phyloP scores from a whole-genome alignment of 2,797 vertebrate genomes.

The Muscicapa striata region DNA sequence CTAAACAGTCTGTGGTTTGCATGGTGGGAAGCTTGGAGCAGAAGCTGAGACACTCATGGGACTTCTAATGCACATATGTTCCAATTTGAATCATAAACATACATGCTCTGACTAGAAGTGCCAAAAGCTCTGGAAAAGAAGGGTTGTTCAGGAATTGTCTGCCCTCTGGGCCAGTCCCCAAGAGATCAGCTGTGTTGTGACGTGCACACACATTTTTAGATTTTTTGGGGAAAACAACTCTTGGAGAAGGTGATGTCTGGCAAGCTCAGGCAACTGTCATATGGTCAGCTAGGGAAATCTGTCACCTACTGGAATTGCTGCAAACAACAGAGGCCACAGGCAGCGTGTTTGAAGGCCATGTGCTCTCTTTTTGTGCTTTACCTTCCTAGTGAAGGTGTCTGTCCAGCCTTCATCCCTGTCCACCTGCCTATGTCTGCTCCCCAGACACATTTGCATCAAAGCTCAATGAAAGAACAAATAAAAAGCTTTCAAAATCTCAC shows the following conservation, averaged over 20 bases:
- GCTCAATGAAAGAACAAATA: background rate
- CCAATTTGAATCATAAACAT: conserved; percentile 5
- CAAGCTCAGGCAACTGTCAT: background rate
- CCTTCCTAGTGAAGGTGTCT: background rate
- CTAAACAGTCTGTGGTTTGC: background rate
- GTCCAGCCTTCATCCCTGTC: background rate
- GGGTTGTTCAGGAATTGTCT: background rate
- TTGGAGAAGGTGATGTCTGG: background rate
- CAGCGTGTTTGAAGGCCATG: accelerated
- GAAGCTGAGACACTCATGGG: background rate
- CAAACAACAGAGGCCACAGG: background rate
- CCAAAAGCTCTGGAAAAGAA: background rate
- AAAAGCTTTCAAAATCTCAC: background rate
- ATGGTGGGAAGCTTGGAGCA: background rate
- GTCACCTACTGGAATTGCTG: background rate
- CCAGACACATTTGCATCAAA: background rate
- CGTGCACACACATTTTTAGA: background rate
- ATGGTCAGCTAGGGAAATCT: background rate
- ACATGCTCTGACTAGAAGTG: background rate
- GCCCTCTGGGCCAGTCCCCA: background rate
- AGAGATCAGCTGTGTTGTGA: background rate
- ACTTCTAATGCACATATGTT: background rate
- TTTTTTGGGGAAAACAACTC: background rate
- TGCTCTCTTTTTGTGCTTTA: background rate
- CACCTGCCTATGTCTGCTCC: background rate